Evolutionary conservation across 2,888 invertebrate genomes (phyloP).

Genomic region (Polietes domitor): DNA sequence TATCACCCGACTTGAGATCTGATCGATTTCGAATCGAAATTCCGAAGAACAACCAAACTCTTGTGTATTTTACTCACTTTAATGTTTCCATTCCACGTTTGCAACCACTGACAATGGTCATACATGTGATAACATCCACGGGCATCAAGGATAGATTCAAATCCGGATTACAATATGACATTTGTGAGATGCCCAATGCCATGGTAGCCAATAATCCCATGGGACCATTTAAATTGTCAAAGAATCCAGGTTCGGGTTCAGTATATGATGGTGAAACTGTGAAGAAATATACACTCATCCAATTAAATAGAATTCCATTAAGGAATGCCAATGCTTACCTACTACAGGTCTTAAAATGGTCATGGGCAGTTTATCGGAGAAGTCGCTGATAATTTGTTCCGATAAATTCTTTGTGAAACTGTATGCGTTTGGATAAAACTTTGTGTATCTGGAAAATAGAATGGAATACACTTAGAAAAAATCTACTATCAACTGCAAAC

Average conservation of each 20-base stretch:
- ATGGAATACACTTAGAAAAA: no score
- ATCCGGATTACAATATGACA: constrained; percentile 83
- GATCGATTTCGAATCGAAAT: no score
- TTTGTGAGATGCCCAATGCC: constrained; percentile 87
- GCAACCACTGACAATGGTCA: constrained; percentile 87
- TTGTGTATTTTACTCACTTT: constrained; percentile 60
- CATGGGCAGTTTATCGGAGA: constrained; percentile 85
- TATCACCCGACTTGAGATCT: no score
- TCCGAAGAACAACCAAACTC: no score
- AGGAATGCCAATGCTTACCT: not conserved
- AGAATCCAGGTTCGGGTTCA: constrained; percentile 89
- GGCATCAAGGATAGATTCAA: constrained; percentile 88
- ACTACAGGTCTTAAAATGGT: constrained; percentile 82
- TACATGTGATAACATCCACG: constrained; percentile 88
- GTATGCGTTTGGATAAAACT: constrained; percentile 91
- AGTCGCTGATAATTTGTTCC: constrained; percentile 88
- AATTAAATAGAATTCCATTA: constrained; percentile 76
- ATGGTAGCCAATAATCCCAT: constrained; percentile 86
- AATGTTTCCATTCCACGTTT: constrained; percentile 82
- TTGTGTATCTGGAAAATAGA: constrained; percentile 81
- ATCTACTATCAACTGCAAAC: no score
- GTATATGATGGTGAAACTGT: constrained; percentile 76
- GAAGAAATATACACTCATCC: not conserved
- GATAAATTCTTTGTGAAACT: constrained; percentile 92
- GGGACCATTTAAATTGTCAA: constrained; percentile 95